phyloP scores from a whole-genome alignment of 2,888 invertebrate species.

The Bellardia pandia region DNA sequence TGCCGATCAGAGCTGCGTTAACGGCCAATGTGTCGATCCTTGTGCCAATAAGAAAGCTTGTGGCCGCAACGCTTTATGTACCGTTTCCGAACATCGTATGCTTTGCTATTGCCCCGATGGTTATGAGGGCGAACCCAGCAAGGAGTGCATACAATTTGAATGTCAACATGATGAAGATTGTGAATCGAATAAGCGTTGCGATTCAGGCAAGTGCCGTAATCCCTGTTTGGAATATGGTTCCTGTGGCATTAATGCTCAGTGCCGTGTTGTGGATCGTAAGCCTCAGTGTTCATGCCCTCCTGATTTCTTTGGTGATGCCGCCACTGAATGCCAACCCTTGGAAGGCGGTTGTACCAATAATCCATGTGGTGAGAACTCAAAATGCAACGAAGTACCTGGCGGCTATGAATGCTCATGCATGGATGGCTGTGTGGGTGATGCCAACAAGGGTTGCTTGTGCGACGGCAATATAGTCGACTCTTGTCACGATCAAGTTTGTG shows the following conservation, averaged over 20 bases:
- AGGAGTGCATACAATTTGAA: constrained; percentile 90
- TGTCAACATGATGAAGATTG: constrained; percentile 92
- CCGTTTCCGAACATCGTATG: constrained; percentile 91
- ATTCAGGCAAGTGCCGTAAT: constrained; percentile 90
- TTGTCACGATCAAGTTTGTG: constrained; percentile 92
- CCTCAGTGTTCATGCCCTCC: constrained; percentile 92
- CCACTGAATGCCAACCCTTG: constrained; percentile 88
- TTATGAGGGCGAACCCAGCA: constrained; percentile 91
- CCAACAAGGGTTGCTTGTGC: constrained; percentile 92
- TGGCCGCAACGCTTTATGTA: constrained; percentile 92
- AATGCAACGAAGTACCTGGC: constrained; percentile 91
- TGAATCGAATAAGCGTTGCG: constrained; percentile 90
- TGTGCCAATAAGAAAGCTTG: constrained; percentile 89
- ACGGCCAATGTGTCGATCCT: constrained; percentile 89
- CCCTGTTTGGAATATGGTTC: constrained; percentile 91
- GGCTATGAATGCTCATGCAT: constrained; percentile 93
- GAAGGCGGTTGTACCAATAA: constrained; percentile 90
- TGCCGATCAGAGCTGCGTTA: constrained; percentile 89
- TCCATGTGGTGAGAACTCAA: constrained; percentile 93
- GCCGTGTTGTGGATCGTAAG: constrained; percentile 90
- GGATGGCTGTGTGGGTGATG: constrained; percentile 92
- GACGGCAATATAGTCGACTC: constrained; percentile 88
- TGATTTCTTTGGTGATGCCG: constrained; percentile 89
- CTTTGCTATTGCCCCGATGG: constrained; percentile 95
- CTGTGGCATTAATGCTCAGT: constrained; percentile 94